Base-by-base conservation (phyloP, 2,113 vertebrate species). In the Gambusia holbrooki region DNA sequence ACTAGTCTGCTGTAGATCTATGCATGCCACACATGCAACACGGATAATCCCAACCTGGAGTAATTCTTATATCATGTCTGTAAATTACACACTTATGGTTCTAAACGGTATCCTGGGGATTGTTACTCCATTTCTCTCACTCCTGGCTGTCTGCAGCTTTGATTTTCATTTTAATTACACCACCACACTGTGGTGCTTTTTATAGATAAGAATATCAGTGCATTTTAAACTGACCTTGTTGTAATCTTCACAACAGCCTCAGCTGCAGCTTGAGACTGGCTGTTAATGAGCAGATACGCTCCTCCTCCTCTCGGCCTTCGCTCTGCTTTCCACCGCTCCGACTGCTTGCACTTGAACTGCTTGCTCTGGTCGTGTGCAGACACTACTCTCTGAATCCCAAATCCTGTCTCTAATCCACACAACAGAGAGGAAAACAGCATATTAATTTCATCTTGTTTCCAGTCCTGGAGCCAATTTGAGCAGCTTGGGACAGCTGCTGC, bases 371-470 rank as follows among this genome's bases (percentile, higher is more conserved):
- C 81, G 84, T 80, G 78, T 75, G 78, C 69, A 32, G 40, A 78
- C 69, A 32, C 33, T 45, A 66, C 80, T 45, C 76, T 35, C 62
- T 77, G 71, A 88, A 77, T 76, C 75, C 78, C 69, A 86, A 89
- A 89, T 84, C 87, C 79, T 87, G 81, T 80, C 71, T 72, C 69
- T 90, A 86, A 90, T 91, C 83, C 80, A 83, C 74, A 85, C 71
- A 48, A 81, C 61, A 17, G 61, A 79, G 71, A 80, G 81, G 63
- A 70, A 89, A 90, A 77, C 77, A 71, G 73, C 82, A 78, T 91
- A 89, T 92, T 93, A 64, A 87, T 85, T 84, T 91, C 69, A 88
- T 86, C 91, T 90, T 81, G 76, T 86, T 82, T 90, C 80, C 65
- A 66, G 72, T 73, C 77, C 70, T 4, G 11, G 67, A 70, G 86